phyloP scores from a whole-genome alignment of 2,113 vertebrate genomes.

The Hydrochoerus hydrochaeris region DNA sequence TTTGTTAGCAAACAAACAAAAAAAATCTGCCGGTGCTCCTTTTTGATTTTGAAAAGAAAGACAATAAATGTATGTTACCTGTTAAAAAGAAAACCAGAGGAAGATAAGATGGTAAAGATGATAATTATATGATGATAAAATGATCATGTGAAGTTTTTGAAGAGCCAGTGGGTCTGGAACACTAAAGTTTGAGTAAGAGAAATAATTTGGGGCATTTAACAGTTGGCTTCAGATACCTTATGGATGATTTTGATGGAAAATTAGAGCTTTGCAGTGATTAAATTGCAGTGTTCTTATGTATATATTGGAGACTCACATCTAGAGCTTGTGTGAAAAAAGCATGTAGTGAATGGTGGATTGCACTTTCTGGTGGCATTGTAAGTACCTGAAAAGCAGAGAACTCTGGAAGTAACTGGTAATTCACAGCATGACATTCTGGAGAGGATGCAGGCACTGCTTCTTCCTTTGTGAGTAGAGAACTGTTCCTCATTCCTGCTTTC shows the following conservation, averaged over 20 bases:
- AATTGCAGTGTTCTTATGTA: not conserved
- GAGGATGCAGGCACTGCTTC: not conserved
- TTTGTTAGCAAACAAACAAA: too few relatives aligned
- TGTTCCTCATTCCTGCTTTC: not conserved
- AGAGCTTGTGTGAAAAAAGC: not conserved
- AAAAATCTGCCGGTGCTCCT: not conserved
- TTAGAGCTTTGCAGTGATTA: not conserved
- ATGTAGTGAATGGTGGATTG: too few relatives aligned
- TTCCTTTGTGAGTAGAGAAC: rapidly evolving
- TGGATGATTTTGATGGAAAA: not conserved
- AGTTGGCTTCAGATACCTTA: not conserved
- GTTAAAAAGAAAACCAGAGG: not conserved
- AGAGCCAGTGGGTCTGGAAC: too few relatives aligned
- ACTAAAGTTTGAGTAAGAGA: not conserved
- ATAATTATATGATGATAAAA: not conserved
- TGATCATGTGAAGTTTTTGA: not conserved
- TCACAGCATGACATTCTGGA: too few relatives aligned
- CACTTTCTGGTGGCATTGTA: not conserved
- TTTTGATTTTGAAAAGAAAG: not conserved
- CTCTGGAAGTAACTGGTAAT: too few relatives aligned
- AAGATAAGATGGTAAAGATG: not conserved
- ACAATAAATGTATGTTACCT: not conserved
- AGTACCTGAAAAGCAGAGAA: not conserved
- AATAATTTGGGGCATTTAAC: not conserved
- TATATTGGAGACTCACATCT: not conserved